Base-by-base conservation (phyloP, 2,888 invertebrate species). In the Melanostoma scalare region DNA sequence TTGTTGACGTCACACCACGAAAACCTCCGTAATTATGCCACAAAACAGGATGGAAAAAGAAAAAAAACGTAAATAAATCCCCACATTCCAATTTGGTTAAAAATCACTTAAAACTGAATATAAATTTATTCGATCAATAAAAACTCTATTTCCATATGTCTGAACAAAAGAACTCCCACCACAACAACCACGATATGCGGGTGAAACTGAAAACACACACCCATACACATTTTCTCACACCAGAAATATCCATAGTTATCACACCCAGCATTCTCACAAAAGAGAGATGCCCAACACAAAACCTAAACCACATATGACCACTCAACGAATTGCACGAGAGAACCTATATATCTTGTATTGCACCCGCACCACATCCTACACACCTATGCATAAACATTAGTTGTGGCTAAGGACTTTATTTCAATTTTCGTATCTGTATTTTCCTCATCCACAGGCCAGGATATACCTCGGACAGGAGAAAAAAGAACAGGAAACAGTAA, bases 321-420 rank as follows among this genome's bases (percentile, higher is more conserved):
- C 79, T 79, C 74, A 79, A 79, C 84, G 84, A 84, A 84, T 84
- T 79, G 79, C 79, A 82, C 68, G 73, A 77, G 73, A 77, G 68
- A 68, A 20, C 20, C 73, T 53, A 61, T 78, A 78, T 78, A 78
- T 72, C 76, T 67, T 60, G 71, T 42, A 65, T 48, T 72, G 61
- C 63, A 56, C 44, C 40, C n/a, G 8, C 52, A 46, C 71, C 78
- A 63, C 78, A 84, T 69, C 79, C 78, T 69, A 58, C 55, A 84
- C 84, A 79, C 79, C 79, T 84, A 84, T 84, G 84, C 84, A 84
- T 79, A 84, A 84, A 84, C 84, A 84, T 79, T 79, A 84, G 79
- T 84, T 79, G 84, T 71, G 84, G 84, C 75, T 67, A 67, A 55
- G 84, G 74, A 79, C 79, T 84, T 79, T 84, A 84, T 78, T 82